phyloP scores from a whole-genome alignment of 2,797 vertebrate genomes.

The Periparus ater region DNA sequence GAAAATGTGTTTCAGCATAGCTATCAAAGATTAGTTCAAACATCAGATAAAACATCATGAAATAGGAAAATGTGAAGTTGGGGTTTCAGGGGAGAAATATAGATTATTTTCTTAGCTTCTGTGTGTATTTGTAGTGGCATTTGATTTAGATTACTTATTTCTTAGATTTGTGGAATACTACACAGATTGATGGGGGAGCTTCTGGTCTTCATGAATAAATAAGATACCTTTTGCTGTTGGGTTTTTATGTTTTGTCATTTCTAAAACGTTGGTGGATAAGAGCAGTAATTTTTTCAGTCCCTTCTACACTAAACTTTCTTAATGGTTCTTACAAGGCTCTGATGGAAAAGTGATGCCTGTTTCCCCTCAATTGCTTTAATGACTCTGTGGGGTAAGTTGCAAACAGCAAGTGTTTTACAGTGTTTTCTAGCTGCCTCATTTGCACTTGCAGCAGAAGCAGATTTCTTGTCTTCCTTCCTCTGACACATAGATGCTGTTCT shows the following conservation, averaged over 20 bases:
- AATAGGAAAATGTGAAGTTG: background rate
- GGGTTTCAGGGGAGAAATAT: background rate
- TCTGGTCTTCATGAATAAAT: background rate
- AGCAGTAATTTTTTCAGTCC: background rate
- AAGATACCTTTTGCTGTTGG: background rate
- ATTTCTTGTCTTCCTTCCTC: background rate
- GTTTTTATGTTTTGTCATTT: background rate
- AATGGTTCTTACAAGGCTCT: background rate
- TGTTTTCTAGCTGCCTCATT: background rate
- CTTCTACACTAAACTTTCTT: background rate
- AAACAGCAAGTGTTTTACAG: background rate
- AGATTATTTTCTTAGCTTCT: background rate
- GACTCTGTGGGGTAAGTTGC: background rate
- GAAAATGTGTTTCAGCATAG: background rate
- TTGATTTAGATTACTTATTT: background rate
- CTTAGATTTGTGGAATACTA: background rate
- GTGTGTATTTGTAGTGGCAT: background rate
- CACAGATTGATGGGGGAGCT: background rate
- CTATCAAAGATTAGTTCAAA: background rate
- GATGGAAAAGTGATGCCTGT: background rate
- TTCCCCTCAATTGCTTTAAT: background rate
- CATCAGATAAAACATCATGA: background rate
- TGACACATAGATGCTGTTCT: background rate
- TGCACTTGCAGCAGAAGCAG: background rate
- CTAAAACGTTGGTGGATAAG: background rate